phyloP scores from a whole-genome alignment of 1,140 invertebrate genomes.

The Cydia pomonella region DNA sequence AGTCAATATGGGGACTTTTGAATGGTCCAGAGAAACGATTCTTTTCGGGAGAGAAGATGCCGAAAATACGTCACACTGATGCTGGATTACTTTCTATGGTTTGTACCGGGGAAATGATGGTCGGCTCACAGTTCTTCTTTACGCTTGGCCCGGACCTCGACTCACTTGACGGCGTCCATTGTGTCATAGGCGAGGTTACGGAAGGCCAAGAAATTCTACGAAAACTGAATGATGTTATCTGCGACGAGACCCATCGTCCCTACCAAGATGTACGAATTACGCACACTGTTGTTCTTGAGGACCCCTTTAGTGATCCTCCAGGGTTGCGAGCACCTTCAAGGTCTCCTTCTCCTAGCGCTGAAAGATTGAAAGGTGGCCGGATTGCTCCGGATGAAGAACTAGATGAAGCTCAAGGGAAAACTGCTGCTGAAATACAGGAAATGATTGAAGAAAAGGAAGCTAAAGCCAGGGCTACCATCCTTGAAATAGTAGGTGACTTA shows the following conservation, averaged over 20 bases:
- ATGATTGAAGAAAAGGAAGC: constrained; percentile 95
- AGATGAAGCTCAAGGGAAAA: constrained; percentile 94
- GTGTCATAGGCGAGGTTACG: constrained; percentile 97
- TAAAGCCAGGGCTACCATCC: constrained; percentile 96
- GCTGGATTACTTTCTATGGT: constrained; percentile 97
- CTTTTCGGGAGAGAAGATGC: constrained; percentile 95
- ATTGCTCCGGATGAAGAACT: constrained; percentile 97
- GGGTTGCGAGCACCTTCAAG: constrained; percentile 88
- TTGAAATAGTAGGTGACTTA: constrained; percentile 99
- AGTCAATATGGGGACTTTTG: constrained; percentile 91
- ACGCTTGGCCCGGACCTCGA: constrained; percentile 94
- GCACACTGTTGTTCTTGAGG: constrained; percentile 97
- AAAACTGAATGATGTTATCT: constrained; percentile 96
- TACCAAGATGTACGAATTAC: constrained; percentile 98
- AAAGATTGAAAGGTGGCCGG: constrained; percentile 89
- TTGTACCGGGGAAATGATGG: constrained; percentile 94
- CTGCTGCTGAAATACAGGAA: constrained; percentile 92
- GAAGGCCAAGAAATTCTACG: constrained; percentile 95
- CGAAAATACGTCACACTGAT: constrained; percentile 94
- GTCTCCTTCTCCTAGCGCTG: constrained; percentile 93
- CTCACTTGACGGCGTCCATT: constrained; percentile 96
- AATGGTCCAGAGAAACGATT: constrained; percentile 94
- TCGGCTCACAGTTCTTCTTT: constrained; percentile 99
- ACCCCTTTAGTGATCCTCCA: constrained; percentile 96
- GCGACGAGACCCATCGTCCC: constrained; percentile 94